These are phyloP conservation scores for Gymnorhina tibicen DNA, from an alignment of 2,113 vertebrate species.

Conservation along the genomic window DNA sequence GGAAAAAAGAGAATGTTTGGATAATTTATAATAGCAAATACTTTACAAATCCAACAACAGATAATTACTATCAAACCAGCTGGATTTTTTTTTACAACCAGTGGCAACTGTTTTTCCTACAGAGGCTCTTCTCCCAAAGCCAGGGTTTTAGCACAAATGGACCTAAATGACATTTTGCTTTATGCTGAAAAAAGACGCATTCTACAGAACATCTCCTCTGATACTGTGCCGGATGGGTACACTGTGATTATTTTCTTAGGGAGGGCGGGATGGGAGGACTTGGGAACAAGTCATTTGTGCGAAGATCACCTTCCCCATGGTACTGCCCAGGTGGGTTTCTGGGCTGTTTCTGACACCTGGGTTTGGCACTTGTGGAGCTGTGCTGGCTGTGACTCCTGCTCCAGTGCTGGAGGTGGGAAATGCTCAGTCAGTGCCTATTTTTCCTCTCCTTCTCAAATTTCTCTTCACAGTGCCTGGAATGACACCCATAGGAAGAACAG, in stretches of 20 bases:
- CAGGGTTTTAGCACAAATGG: background rate
- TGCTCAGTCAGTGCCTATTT: accelerated
- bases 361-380: background rate
- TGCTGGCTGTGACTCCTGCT: background rate
- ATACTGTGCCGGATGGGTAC: accelerated
- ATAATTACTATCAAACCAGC: background rate
- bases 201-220: background rate
- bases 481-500: background rate
- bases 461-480: background rate
- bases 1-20: background rate
- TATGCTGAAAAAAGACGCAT: background rate
- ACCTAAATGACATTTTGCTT: background rate
- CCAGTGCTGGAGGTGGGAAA: no score
- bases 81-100: background rate
- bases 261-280: no score
- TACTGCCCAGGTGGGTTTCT: background rate
- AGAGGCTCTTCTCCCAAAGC: background rate
- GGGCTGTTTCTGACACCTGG: background rate
- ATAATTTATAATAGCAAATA: background rate
- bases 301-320: background rate
- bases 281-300: background rate
- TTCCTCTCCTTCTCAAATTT: background rate
- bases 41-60: background rate
- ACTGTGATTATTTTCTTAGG: background rate
- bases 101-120: background rate